These are phyloP conservation scores for Cantharis lateralis DNA, from an alignment of 2,888 invertebrate genomes.

Conservation along the genomic window DNA sequence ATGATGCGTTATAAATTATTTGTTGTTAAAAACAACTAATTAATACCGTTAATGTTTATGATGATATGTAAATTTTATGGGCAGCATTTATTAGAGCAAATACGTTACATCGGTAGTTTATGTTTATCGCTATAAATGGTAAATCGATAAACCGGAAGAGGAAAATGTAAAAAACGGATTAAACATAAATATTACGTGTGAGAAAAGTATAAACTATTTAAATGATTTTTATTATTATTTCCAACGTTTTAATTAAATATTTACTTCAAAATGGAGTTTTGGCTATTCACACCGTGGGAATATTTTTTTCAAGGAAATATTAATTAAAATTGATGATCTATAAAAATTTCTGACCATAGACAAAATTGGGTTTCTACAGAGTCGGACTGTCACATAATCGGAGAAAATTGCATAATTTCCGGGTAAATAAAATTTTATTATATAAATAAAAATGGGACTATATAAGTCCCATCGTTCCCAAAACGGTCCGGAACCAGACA, in stretches of 20 bases:
- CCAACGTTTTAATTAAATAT: background rate
- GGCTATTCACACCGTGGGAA: too few species aligned
- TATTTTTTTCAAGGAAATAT: too few species aligned
- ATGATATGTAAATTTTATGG: background rate
- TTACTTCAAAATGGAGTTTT: background rate
- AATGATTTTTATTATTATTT: background rate
- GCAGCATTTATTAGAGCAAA: background rate
- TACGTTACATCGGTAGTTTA: background rate
- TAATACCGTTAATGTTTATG: background rate
- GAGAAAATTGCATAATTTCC: too few species aligned
- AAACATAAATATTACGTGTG: background rate
- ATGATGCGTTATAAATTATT: background rate
- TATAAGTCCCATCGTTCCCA: too few species aligned
- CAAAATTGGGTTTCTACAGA: too few species aligned
- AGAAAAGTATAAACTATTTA: background rate
- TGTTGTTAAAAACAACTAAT: background rate
- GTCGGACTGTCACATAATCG: too few species aligned
- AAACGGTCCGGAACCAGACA: too few species aligned
- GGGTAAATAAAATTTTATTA: too few species aligned
- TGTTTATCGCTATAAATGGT: background rate
- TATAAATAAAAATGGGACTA: too few species aligned
- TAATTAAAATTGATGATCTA: too few species aligned
- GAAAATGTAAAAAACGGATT: background rate
- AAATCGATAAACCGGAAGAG: background rate
- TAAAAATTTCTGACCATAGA: too few species aligned